Percentiles rank a stretch among this genome's conserved stretches.
These are phyloP conservation scores for Elymnias hypermnestra DNA, from an alignment of 1,140 invertebrate species.

Conservation along the genomic window DNA sequence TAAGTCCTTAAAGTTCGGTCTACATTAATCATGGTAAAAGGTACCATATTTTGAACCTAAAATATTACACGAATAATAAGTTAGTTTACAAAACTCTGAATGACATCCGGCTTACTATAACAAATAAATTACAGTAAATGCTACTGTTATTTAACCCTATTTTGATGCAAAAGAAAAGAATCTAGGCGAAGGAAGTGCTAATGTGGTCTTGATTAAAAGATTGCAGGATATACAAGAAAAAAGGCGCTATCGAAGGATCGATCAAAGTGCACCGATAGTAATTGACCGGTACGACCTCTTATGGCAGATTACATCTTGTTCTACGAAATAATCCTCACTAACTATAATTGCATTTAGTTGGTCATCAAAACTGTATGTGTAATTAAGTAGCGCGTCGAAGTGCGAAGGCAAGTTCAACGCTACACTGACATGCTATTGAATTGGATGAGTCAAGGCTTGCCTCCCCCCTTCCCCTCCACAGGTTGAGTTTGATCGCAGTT, in stretches of 20 bases:
- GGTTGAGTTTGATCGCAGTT: not conserved
- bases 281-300: not conserved
- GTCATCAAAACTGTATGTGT: slow-evolving; percentile 26
- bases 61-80: too few species aligned
- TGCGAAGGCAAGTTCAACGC: slow-evolving; percentile 46
- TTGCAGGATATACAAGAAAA: not conserved
- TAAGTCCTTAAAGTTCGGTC: too few species aligned
- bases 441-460: slow-evolving; percentile 39
- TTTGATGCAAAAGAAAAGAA: not conserved
- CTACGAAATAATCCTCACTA: slow-evolving; percentile 24
- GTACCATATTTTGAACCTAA: too few species aligned
- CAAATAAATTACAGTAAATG: too few species aligned
- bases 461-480: slow-evolving; percentile 7
- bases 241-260: not conserved
- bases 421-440: slow-evolving; percentile 40
- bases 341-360: slow-evolving; percentile 19
- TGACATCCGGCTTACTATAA: too few species aligned
- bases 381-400: slow-evolving; percentile 36
- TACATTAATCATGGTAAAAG: too few species aligned
- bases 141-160: not conserved
- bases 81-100: too few species aligned
- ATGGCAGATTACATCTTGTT: not conserved
- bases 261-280: not conserved
- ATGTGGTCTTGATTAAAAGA: not conserved
- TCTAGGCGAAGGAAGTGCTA: not conserved